A percentile compares a stretch with the other conserved stretches of the same genome.
These are phyloP conservation scores for Dipodomys merriami DNA, from an alignment of 2,113 vertebrate species.

Conservation along the genomic window DNA sequence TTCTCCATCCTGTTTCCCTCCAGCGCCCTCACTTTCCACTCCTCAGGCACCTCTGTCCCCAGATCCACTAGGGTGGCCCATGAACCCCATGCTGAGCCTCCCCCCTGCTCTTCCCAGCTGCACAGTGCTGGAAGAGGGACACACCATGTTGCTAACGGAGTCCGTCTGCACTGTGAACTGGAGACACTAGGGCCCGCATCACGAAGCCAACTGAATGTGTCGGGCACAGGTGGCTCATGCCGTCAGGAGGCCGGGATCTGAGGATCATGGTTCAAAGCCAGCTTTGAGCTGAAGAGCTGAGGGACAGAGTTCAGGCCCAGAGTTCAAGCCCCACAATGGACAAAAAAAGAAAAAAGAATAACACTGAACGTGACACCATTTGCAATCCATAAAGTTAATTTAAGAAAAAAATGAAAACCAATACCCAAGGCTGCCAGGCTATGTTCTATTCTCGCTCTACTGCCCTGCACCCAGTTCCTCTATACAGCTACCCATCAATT, in stretches of 20 bases:
- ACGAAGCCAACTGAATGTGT: no score
- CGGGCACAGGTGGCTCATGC: no score
- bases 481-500: background rate
- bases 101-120: accelerated
- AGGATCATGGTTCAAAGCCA: no score
- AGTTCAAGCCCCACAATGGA: no score
- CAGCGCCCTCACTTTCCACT: background rate
- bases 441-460: no score
- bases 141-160: accelerated
- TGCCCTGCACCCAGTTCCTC: accelerated
- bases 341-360: no score
- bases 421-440: background rate
- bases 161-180: background rate
- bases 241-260: no score
- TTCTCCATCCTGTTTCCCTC: background rate
- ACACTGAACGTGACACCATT: background rate
- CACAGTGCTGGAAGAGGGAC: background rate
- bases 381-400: background rate
- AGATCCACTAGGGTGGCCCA: background rate
- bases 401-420: background rate
- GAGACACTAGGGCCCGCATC: background rate
- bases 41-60: background rate
- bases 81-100: background rate
- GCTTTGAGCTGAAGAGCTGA: no score
- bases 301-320: no score